A percentile compares a stretch with the other conserved stretches of the same genome.
Evolutionary conservation across 2,113 vertebrate species (phyloP).

Genomic region (Aix galericulata): DNA sequence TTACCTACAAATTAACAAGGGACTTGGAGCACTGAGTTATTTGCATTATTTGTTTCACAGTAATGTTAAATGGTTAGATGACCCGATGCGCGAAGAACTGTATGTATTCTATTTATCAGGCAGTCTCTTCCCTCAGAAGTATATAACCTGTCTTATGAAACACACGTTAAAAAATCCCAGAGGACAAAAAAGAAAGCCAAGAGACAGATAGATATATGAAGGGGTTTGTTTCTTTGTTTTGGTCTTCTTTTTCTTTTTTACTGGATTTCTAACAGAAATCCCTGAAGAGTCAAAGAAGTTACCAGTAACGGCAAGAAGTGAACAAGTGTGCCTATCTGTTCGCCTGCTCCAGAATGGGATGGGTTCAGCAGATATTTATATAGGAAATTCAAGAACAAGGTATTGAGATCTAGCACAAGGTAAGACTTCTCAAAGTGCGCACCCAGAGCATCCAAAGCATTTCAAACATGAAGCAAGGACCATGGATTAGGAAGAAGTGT

Average conservation of each 20-base stretch:
- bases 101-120: not conserved
- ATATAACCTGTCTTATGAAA: slow-evolving; percentile 12
- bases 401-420: not conserved
- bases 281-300: not conserved
- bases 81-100: not conserved
- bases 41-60: not conserved
- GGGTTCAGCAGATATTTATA: not conserved
- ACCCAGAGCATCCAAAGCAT: not conserved
- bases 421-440: not conserved
- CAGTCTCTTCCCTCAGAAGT: not conserved
- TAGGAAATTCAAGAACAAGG: not conserved
- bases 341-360: not conserved
- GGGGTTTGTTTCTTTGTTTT: not conserved
- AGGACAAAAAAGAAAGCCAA: slow-evolving; percentile 8
- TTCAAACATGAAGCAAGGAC: not conserved
- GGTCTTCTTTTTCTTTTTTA: not conserved
- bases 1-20: not conserved
- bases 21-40: not conserved
- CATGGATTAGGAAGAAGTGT: not conserved
- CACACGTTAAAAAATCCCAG: slow-evolving; percentile 30
- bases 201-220: not conserved
- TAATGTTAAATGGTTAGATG: not conserved
- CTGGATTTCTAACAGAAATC: slow-evolving; percentile 1
- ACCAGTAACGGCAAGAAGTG: not conserved
- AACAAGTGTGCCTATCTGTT: not conserved